These are phyloP conservation scores for Gymnogyps californianus DNA, from an alignment of 2,113 vertebrate genomes.

Conservation along the genomic window DNA sequence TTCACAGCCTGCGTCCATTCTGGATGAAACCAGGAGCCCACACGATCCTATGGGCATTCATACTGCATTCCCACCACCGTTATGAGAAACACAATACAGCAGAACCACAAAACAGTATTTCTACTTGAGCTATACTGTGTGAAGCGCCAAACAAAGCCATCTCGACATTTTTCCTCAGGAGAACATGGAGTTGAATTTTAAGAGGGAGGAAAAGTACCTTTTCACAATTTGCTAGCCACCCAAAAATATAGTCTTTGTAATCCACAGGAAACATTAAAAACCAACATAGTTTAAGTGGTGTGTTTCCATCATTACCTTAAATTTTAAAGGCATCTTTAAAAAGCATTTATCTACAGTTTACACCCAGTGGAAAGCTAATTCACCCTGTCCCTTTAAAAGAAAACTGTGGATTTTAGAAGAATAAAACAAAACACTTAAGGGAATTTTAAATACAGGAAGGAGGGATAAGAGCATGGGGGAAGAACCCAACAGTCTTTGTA, in stretches of 20 bases:
- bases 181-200: not conserved
- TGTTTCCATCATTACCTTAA: not conserved
- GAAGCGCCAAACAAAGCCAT: not conserved
- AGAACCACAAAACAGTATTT: not conserved
- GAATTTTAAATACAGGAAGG: conserved; percentile 41
- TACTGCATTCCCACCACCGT: not conserved
- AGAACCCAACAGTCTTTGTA: not conserved
- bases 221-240: not conserved
- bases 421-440: not conserved
- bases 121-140: fast-evolving
- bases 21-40: not conserved
- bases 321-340: not conserved
- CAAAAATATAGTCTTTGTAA: not conserved
- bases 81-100: fast-evolving
- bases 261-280: not conserved
- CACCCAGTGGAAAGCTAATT: not conserved
- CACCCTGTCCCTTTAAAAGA: not conserved
- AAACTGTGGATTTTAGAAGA: not conserved
- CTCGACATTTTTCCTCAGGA: not conserved
- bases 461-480: not conserved
- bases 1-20: fast-evolving
- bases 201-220: not conserved
- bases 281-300: fast-evolving
- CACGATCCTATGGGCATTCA: fast-evolving
- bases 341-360: not conserved